Conservation (phyloP, 2,888 invertebrate genomes). For the Anaspis maculata region DNA sequence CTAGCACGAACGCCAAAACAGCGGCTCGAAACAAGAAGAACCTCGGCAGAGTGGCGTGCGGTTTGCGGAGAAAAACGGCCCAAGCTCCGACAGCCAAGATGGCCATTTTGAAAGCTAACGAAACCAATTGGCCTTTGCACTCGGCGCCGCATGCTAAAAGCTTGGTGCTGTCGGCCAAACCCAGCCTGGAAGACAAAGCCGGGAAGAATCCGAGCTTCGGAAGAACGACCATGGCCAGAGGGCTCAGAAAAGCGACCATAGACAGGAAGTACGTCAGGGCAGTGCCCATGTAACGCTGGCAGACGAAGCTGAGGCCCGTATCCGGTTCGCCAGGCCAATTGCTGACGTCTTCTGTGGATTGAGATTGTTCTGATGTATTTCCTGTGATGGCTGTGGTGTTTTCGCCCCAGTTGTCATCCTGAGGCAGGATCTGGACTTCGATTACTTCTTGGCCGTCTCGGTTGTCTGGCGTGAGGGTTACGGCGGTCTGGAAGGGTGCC, state of each 20-base stretch:
- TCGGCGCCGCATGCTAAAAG: slow-evolving; percentile 82
- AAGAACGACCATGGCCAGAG: slow-evolving; percentile 88
- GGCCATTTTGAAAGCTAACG: slow-evolving; percentile 84
- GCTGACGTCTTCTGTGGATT: slow-evolving; percentile 85
- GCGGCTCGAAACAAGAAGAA: slow-evolving; percentile 86
- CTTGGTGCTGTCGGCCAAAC: slow-evolving; percentile 60
- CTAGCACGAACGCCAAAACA: slow-evolving; percentile 77
- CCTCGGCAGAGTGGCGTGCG: slow-evolving; percentile 82
- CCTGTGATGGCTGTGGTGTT: slow-evolving; percentile 96
- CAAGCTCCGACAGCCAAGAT: slow-evolving; percentile 84
- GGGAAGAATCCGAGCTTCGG: slow-evolving; percentile 85
- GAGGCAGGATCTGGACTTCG: slow-evolving; percentile 90
- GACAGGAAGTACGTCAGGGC: slow-evolving; percentile 72
- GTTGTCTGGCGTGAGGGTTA: slow-evolving; percentile 71
- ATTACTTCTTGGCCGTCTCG: slow-evolving; percentile 84
- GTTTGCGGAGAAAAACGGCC: slow-evolving; percentile 82
- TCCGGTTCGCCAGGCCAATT: slow-evolving; percentile 72
- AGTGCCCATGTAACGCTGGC: slow-evolving; percentile 77
- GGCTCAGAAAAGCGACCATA: slow-evolving; percentile 80
- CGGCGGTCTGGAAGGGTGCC: slow-evolving; percentile 83
- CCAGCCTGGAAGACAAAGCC: slow-evolving; percentile 59
- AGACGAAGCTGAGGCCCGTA: slow-evolving; percentile 62
- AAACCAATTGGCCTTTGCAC: slow-evolving; percentile 88
- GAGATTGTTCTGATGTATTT: slow-evolving; percentile 92
- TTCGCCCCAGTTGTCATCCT: slow-evolving; percentile 99